phyloP scores from a whole-genome alignment of 2,888 invertebrate genomes.

The Mesochorus sp. region DNA sequence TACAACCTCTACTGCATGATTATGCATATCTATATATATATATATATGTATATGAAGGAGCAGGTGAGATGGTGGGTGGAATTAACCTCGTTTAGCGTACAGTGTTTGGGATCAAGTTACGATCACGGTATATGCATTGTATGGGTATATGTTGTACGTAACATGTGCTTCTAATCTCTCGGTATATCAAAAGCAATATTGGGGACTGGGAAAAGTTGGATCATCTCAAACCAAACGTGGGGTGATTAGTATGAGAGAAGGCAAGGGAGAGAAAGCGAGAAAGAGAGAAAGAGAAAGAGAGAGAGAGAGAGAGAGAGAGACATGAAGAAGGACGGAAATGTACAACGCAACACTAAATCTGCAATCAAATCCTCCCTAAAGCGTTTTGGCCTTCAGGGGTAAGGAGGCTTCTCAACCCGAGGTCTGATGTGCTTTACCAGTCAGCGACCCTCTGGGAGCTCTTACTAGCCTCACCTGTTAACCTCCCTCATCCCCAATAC shows the following conservation, averaged over 20 bases:
- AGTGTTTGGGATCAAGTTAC: slow-evolving; percentile 42
- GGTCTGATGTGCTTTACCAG: slow-evolving; percentile 49
- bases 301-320: slow-evolving; percentile 7
- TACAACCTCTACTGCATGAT: background rate
- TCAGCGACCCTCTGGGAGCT: slow-evolving; percentile 48
- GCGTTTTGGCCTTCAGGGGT: slow-evolving; percentile 50
- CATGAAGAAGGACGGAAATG: slow-evolving; percentile 35
- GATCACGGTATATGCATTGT: slow-evolving; percentile 54
- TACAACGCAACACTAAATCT: slow-evolving; percentile 69
- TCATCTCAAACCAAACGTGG: slow-evolving; percentile 64
- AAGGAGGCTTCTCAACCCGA: slow-evolving; percentile 31
- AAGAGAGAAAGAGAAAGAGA: slow-evolving; percentile 19
- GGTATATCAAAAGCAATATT: slow-evolving; percentile 79
- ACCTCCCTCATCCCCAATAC: slow-evolving; percentile 13
- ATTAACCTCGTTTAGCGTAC: slow-evolving; percentile 52
- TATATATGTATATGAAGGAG: background rate
- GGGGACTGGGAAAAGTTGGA: slow-evolving; percentile 56
- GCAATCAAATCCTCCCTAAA: slow-evolving; percentile 71
- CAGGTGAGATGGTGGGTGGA: slow-evolving; percentile 24
- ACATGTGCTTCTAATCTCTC: slow-evolving; percentile 80
- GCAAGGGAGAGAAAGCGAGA: background rate
- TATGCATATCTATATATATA: background rate
- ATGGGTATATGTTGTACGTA: slow-evolving; percentile 70
- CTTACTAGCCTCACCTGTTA: slow-evolving; percentile 45
- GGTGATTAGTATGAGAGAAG: background rate